These are phyloP conservation scores for Gallinago paraguaiae DNA, from an alignment of 2,113 vertebrate genomes.

Conservation along the genomic window DNA sequence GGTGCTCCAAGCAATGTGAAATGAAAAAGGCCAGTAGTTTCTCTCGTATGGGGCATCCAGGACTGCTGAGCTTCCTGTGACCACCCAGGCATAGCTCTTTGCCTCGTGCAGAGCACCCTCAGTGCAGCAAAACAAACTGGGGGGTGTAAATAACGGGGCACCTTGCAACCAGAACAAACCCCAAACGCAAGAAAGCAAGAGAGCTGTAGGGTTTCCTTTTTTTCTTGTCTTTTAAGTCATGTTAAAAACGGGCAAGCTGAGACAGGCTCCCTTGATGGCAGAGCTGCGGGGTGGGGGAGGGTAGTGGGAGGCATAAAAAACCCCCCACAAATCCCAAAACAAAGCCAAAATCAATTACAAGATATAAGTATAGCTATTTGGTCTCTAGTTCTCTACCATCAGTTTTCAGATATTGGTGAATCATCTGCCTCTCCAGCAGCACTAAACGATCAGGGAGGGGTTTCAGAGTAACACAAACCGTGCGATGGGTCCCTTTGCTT, in stretches of 20 bases:
- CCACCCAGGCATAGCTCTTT: neutral
- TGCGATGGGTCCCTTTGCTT: neutral
- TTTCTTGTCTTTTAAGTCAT: neutral
- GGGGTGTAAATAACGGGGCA: neutral
- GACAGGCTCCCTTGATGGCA: neutral
- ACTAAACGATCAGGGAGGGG: constrained; percentile 2
- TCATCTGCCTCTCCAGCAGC: constrained; percentile 13
- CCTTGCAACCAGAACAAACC: neutral
- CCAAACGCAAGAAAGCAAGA: neutral
- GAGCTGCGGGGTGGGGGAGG: neutral
- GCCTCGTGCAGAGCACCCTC: neutral
- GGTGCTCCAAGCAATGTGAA: neutral
- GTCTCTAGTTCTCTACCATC: constrained; percentile 25
- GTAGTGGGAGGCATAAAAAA: neutral
- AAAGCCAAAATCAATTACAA: constrained; percentile 47
- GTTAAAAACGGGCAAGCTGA: neutral
- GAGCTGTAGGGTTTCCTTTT: neutral
- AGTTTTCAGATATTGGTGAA: constrained; percentile 8
- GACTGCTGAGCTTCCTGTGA: neutral
- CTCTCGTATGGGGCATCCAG: neutral
- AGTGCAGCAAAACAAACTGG: neutral
- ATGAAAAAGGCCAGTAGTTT: neutral
- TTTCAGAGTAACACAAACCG: constrained; percentile 14
- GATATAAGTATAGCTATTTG: constrained; percentile 26
- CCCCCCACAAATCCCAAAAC: neutral